Base-by-base conservation (phyloP, 2,113 vertebrate genomes). In the Zapus hudsonius region DNA sequence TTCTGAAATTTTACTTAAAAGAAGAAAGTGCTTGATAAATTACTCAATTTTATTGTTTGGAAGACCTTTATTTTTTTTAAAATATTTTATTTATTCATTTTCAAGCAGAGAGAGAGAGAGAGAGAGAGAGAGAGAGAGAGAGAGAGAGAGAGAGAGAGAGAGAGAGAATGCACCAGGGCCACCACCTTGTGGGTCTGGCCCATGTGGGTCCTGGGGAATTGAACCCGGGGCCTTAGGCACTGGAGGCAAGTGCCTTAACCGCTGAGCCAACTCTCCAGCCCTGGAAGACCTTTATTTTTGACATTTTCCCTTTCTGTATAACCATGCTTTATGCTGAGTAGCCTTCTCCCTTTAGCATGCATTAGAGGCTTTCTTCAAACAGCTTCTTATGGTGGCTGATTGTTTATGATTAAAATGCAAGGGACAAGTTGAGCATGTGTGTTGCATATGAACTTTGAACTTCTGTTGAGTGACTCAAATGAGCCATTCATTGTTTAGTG, bases 1-100 rank as follows among this genome's bases (percentile, higher is more conserved):
- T 59, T 89, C 66, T 80, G 75, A 95, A 88, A 94, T 86, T 57
- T 85, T 79, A 66, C 76, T 93, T 89, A 83, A 55, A 75, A 36
- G 64, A 87, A 80, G 40, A 91, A 75, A 93, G 13, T 73, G 22
- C 31, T 19, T 82, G 91, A 33, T 13, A 83, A 79, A 55, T 74
- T 42, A 73, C 74, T 88, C 16, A 52, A 15, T 27, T 92, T 89
- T n/a, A 42, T 72, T 66, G 84, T 44, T 89, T 29, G 38, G 44
- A 92, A 79, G 52, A 82, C 42, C 70, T 69, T 69, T 63, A 66
- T 78, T 87, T 72, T 73, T 61, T n/a, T n/a, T n/a, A n/a, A n/a
- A n/a, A n/a, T n/a, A n/a, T n/a, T n/a, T n/a, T n/a, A n/a, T n/a
- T n/a, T n/a, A n/a, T n/a, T n/a, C n/a, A n/a, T n/a, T n/a, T n/a